Evolutionary conservation across 2,797 vertebrate genomes (phyloP).

Genomic region (Threskiornis aethiopicus): DNA sequence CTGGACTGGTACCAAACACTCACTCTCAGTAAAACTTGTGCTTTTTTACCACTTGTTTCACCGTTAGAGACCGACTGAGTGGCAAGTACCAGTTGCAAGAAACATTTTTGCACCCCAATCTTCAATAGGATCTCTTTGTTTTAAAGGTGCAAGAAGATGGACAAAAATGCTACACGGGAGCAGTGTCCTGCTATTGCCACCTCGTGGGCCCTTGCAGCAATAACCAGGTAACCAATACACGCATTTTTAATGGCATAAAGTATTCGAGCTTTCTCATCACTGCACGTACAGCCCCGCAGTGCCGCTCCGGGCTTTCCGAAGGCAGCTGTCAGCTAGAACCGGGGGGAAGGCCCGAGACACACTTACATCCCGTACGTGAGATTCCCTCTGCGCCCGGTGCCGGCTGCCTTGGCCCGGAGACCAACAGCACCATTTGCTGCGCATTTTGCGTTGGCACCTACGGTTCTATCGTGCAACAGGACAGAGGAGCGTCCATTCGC

Average conservation of each 20-base stretch:
- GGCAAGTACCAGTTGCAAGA: neutral
- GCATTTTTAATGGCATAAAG: accelerated
- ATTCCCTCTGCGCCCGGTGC: neutral
- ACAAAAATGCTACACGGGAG: accelerated
- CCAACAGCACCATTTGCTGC: accelerated
- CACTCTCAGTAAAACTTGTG: accelerated
- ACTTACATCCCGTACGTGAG: accelerated
- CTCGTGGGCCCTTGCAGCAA: conserved; percentile 47
- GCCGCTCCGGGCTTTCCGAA: neutral
- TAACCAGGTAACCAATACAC: neutral
- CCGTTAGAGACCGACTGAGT: neutral
- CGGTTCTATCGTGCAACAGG: accelerated
- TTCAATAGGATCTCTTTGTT: too few species aligned
- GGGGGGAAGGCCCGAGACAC: accelerated
- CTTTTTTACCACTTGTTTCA: accelerated
- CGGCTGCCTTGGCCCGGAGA: neutral
- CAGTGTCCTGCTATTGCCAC: conserved; percentile 53
- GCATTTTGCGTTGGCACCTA: accelerated
- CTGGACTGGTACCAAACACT: neutral
- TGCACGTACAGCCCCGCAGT: accelerated
- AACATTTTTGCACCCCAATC: neutral
- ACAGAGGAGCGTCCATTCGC: neutral
- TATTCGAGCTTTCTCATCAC: too few species aligned
- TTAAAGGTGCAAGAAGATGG: neutral
- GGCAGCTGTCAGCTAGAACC: neutral